Percentiles rank a stretch among this genome's conserved stretches.
phyloP scores from a whole-genome alignment of 2,113 vertebrate genomes.

The Anoura caudifer region DNA sequence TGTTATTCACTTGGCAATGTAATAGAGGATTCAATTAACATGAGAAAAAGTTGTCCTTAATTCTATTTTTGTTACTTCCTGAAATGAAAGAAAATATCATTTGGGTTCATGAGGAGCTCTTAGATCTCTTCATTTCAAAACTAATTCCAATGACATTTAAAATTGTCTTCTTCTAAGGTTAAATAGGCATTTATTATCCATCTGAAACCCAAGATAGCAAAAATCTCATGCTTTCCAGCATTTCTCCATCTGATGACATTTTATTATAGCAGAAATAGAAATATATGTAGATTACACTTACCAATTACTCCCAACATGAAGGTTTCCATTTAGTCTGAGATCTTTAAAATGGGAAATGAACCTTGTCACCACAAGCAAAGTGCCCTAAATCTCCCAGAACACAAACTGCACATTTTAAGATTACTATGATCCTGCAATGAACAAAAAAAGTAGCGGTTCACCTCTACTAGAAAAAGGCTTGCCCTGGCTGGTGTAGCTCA shows the following conservation, averaged over 20 bases:
- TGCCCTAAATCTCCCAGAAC: neutral
- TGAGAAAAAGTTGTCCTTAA: conserved; percentile 45
- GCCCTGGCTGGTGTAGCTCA: no score
- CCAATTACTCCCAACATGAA: conserved; percentile 31
- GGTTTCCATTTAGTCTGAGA: conserved; percentile 16
- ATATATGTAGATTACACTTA: conserved; percentile 40
- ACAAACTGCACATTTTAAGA: conserved; percentile 23
- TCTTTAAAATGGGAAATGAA: conserved; percentile 49
- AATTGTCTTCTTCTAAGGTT: conserved; percentile 27
- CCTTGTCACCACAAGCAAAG: conserved; percentile 13
- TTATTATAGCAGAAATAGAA: conserved; percentile 46
- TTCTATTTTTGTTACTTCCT: conserved; percentile 61
- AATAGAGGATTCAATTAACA: conserved; percentile 52
- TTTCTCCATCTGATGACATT: conserved; percentile 48
- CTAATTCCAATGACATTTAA: conserved; percentile 54
- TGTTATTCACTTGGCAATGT: conserved; percentile 45
- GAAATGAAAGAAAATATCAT: conserved; percentile 58
- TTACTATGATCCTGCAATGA: neutral
- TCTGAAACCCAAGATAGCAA: neutral
- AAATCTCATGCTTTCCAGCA: conserved; percentile 11
- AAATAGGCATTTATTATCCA: conserved; percentile 32
- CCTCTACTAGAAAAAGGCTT: neutral
- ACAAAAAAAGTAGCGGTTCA: conserved; percentile 14
- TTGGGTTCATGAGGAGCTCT: conserved; percentile 51
- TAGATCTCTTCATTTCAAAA: conserved; percentile 47